Conservation (phyloP, 2,113 vertebrate species). For the Serilophus lunatus region DNA sequence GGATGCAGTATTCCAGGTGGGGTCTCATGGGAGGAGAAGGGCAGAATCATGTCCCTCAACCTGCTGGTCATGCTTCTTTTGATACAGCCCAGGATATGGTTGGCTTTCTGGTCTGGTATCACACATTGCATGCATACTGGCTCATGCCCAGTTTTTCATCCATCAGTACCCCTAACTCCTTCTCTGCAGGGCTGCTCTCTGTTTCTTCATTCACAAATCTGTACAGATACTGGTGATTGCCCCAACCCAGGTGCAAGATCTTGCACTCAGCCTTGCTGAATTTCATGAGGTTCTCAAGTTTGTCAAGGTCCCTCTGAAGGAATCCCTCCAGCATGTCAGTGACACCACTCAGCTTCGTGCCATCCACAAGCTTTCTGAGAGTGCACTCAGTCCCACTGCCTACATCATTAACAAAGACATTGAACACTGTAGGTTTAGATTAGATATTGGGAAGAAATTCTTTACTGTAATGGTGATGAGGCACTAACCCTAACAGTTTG, state of each 20-base stretch:
- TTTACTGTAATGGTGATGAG: background rate
- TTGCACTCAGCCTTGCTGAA: background rate
- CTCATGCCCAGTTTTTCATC: background rate
- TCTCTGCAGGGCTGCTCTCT: background rate
- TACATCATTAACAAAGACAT: background rate
- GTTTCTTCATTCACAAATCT: background rate
- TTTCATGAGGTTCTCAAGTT: background rate
- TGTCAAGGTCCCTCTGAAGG: background rate
- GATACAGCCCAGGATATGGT: background rate
- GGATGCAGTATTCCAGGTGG: background rate
- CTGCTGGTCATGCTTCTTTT: background rate
- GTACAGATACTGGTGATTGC: background rate
- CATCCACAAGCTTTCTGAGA: background rate
- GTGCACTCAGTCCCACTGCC: rapidly evolving
- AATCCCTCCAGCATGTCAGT: background rate
- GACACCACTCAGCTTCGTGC: background rate
- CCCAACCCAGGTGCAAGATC: too few species aligned
- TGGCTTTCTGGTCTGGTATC: background rate
- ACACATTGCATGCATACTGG: background rate
- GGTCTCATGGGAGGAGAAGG: background rate
- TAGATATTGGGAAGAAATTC: background rate
- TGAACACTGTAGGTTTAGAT: background rate
- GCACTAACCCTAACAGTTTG: too few species aligned
- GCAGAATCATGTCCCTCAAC: background rate
- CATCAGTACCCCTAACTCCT: background rate